Base-by-base conservation (phyloP, 2,888 invertebrate species). In the Bombylius discolor region DNA sequence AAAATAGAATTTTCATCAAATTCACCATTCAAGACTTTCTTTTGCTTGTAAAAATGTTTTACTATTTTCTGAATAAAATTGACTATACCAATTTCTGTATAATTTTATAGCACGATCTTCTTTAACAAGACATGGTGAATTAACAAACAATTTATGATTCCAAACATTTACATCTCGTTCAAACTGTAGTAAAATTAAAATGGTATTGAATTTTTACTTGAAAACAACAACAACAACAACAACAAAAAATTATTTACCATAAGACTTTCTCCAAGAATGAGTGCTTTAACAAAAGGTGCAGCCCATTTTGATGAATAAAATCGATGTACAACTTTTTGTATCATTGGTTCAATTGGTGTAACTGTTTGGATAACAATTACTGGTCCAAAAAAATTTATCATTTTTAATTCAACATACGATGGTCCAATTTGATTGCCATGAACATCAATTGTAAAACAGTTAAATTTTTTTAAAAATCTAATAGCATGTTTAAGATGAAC, bases 121-220 rank as follows among this genome's bases (percentile, higher is more conserved):
- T 59, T 81, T 81, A 0, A 88, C 84, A 58, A 90, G 78, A 0
- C 84, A 66, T 0, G 93, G 92, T 1, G 82, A 81, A 44, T 78
- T 79, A 0, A 83, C 75, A 68, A 82, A 93, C 11, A 78, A 78
- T 67, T 94, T 94, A 72, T 84, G 84, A 69, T 92, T 92, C 94
- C 94, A 94, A 5, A 94, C 82, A 59, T 79, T 78, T 0, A 93
- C 81, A 68, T 94, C 94, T 0, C 93, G 78, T 68, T 89, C 85
- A 64, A 93, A 83, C 89, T 90, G 74, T 11, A 75, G 76, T 49
- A 34, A 54, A 36, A 9, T 14, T 6, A 23, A 32, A 23, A 23
- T 23, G 3, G 2, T 3, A 23, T 23, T 23, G 1, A 23, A 23
- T 23, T 23, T 23, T 23, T 23, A 23, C 3, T 23, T 3, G 23